phyloP scores from a whole-genome alignment of 2,888 invertebrate species.

The Chorisops tibialis region DNA sequence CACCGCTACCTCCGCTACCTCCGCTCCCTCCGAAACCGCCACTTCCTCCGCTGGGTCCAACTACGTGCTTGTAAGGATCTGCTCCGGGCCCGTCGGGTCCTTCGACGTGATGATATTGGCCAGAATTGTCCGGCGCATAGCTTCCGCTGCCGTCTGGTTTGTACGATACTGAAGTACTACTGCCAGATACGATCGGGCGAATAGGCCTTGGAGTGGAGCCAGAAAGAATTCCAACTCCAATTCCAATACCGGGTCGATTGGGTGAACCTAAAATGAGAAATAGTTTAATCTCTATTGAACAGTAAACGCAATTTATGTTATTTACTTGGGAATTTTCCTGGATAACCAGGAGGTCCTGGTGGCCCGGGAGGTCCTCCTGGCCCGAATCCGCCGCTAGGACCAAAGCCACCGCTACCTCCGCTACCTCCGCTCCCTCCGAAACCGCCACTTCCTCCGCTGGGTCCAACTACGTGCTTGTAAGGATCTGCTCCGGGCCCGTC shows the following conservation, averaged over 20 bases:
- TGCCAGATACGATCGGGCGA: neutral
- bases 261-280: neutral
- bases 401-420: conserved; percentile 20
- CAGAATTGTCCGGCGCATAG: conserved; percentile 30
- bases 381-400: conserved; percentile 52
- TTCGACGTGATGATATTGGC: conserved; percentile 27
- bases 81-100: conserved; percentile 36
- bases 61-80: conserved; percentile 24
- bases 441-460: conserved; percentile 40
- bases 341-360: conserved; percentile 50
- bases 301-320: no score
- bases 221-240: conserved; percentile 4
- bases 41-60: conserved; percentile 9
- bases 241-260: neutral
- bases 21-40: conserved; percentile 36
- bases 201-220: neutral
- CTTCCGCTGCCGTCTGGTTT: conserved; percentile 8
- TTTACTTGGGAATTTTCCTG: conserved; percentile 13
- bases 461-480: conserved; percentile 25
- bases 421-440: conserved; percentile 51
- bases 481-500: conserved; percentile 36
- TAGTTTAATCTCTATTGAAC: no score
- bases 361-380: conserved; percentile 48
- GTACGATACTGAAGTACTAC: conserved; percentile 37
- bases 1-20: conserved; percentile 42